phyloP scores from a whole-genome alignment of 1,140 invertebrate genomes.

The Pseudomyrmex cubaensis region DNA sequence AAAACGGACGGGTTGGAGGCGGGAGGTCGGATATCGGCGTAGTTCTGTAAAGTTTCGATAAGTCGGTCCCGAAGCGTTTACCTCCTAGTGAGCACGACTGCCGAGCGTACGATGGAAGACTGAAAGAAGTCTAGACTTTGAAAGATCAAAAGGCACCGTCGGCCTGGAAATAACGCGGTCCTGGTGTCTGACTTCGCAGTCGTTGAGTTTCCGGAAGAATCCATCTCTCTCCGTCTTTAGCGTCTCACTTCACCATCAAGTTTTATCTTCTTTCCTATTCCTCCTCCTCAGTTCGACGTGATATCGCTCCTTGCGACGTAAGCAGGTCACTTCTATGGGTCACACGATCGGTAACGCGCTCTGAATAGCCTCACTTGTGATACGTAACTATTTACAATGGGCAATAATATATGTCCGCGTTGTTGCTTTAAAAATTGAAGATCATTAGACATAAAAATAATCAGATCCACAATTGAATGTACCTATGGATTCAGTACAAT shows the following conservation, averaged over 20 bases:
- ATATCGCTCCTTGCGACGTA: conserved; percentile 13
- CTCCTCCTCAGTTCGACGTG: background rate
- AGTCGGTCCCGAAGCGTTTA: conserved; percentile 77
- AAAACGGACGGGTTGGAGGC: background rate
- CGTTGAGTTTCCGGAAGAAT: conserved; percentile 61
- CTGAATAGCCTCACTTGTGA: conserved; percentile 26
- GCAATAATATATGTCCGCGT: background rate
- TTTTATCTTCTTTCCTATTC: conserved; percentile 42
- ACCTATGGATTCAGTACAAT: background rate
- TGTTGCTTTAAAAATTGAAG: background rate
- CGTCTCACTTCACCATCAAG: conserved; percentile 9
- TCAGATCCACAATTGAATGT: background rate
- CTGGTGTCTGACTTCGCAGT: conserved; percentile 71
- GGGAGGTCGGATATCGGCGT: conserved; percentile 67
- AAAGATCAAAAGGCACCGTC: conserved; percentile 79
- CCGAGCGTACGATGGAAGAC: conserved; percentile 67
- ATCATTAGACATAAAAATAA: background rate
- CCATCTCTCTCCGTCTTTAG: conserved; percentile 41
- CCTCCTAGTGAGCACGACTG: conserved; percentile 73
- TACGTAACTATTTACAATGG: conserved; percentile 29
- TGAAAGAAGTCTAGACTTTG: conserved; percentile 78
- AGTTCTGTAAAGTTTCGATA: conserved; percentile 79
- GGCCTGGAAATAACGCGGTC: conserved; percentile 79
- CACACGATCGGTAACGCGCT: conserved; percentile 48
- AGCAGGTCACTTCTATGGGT: conserved; percentile 36